Evolutionary conservation across 2,888 invertebrate species (phyloP), one percentile per base, ranked within the genome.

Genomic region (Agapetus fuscipes): DNA sequence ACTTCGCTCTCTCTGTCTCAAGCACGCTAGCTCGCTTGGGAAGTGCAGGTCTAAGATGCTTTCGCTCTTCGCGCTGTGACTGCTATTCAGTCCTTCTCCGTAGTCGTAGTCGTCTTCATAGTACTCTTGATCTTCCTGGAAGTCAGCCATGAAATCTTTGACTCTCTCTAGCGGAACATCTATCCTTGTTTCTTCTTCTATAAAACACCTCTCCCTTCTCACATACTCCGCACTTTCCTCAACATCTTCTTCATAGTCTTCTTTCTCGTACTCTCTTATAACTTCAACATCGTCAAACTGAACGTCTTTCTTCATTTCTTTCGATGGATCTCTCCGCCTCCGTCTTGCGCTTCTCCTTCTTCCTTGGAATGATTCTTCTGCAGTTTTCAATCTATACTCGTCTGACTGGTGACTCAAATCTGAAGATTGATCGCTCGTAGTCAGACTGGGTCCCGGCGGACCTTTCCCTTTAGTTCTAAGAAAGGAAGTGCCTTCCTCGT

Each of bases 61-160:
- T 5, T 43, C 44, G 30, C 46, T 43, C 17, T 34, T 34, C 2
- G 41, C 46, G 9, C 42, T 20, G 14, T 41, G 41, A 10, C 38
- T 24, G 16, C 28, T 35, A 14, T 37, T 39, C 9, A 46, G 29
- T 3, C 43, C 45, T 15, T 48, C 45, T 3, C 48, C 48, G 31
- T 48, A 45, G 31, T 48, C 48, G 31, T 48, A 45, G 17, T 48
- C 48, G 26, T 48, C 48, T 16, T 48, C 48, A 25, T 45, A 43
- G 25, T 48, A 48, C 33, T 48, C 48, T 15, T 48, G 35, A 12
- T 48, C 40, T 2, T 33, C 40, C 12, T 37, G 34, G 14, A 40
- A 34, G 30, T 41, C 37, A 7, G 33, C 40, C 44, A 44, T 44
- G 34, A 44, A 44, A 30, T 44, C 44, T 7, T 29, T 34, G 13